These are phyloP conservation scores for Onthophagus sagittarius DNA, from an alignment of 2,888 invertebrate species.

Conservation along the genomic window DNA sequence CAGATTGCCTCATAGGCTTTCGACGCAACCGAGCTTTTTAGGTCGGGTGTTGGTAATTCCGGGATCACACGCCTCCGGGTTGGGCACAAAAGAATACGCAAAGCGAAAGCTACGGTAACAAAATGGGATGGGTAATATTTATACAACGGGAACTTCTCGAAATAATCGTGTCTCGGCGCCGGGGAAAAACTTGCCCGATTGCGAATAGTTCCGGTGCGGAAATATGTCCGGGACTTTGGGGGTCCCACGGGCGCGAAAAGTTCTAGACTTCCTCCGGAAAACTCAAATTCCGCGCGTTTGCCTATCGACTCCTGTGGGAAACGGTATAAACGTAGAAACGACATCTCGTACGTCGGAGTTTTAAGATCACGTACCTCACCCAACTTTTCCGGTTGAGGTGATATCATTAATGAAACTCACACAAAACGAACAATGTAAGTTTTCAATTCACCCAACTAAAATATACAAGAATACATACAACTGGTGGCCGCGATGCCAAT, in stretches of 20 bases:
- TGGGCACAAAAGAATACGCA: neutral
- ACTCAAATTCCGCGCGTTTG: neutral
- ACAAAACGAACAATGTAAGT: neutral
- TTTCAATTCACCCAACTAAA: neutral
- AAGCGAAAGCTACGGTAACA: neutral
- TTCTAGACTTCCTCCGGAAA: neutral
- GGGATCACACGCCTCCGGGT: neutral
- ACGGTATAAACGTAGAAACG: neutral
- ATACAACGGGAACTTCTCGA: neutral
- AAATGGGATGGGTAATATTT: neutral
- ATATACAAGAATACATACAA: neutral
- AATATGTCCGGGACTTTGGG: neutral
- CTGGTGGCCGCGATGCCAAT: neutral
- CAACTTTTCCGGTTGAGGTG: neutral
- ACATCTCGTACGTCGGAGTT: neutral
- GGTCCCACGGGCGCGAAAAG: neutral
- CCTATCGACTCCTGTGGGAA: neutral
- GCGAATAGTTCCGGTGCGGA: neutral
- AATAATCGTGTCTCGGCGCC: neutral
- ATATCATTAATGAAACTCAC: neutral
- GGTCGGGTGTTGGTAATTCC: neutral
- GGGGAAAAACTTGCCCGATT: neutral
- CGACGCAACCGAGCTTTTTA: neutral
- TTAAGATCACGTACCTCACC: neutral
- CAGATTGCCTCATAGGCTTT: neutral